Percentiles rank a stretch among this genome's conserved stretches.
These are phyloP conservation scores for Alces alces DNA, from an alignment of 2,113 vertebrate genomes.

Conservation along the genomic window DNA sequence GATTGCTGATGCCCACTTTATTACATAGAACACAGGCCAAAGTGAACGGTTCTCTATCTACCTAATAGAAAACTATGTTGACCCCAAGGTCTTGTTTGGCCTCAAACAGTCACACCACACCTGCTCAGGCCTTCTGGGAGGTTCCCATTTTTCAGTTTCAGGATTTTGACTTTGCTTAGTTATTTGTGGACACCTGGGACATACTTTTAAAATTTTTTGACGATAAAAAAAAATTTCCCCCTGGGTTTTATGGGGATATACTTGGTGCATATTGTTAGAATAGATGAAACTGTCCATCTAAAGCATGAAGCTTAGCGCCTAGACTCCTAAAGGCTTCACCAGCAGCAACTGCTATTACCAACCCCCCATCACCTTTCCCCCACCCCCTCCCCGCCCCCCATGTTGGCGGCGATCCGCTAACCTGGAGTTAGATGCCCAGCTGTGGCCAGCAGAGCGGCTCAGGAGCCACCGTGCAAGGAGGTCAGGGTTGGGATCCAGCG, in stretches of 20 bases:
- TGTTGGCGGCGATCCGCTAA: neutral
- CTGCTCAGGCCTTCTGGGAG: neutral
- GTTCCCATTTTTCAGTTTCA: slow-evolving; percentile 49
- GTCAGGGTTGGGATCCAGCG: neutral
- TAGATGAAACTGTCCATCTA: neutral
- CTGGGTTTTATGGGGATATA: neutral
- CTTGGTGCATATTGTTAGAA: neutral
- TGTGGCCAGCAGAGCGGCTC: neutral
- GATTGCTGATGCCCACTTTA: neutral
- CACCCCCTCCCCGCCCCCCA: neutral
- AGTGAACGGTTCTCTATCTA: neutral
- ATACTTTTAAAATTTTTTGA: neutral
- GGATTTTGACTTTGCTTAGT: slow-evolving; percentile 15
- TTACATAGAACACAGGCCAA: neutral
- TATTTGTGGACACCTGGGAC: slow-evolving; percentile 9
- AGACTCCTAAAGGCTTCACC: neutral
- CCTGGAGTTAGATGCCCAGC: neutral
- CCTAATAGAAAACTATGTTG: neutral
- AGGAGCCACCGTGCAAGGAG: neutral
- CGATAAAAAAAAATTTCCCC: neutral
- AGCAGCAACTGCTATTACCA: neutral
- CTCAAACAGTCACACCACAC: neutral
- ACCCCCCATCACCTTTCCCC: neutral
- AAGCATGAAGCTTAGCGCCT: neutral
- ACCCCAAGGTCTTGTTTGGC: neutral